phyloP scores from a whole-genome alignment of 2,797 vertebrate genomes.

The Lepidocolaptes lacrymiger region DNA sequence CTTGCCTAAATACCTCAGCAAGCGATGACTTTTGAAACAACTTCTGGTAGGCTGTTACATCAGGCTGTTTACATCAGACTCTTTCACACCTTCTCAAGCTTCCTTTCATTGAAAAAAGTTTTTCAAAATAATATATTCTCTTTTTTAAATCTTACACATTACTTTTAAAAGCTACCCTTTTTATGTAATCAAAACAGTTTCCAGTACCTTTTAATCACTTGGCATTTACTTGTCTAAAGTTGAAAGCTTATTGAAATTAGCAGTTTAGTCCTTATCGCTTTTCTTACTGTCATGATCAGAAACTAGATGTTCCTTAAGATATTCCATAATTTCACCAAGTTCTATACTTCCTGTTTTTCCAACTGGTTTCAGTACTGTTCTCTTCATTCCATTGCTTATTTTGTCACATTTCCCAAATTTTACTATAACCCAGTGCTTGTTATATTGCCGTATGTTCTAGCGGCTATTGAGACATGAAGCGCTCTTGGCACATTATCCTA shows the following conservation, averaged over 20 bases:
- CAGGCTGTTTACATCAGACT: neutral
- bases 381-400: slow-evolving; percentile 3
- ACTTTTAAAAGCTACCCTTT: neutral
- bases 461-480: neutral
- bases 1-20: neutral
- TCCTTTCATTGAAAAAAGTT: neutral
- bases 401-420: slow-evolving; percentile 44
- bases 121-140: neutral
- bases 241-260: neutral
- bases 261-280: neutral
- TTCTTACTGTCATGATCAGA: neutral
- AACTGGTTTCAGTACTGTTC: neutral
- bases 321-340: neutral
- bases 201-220: neutral
- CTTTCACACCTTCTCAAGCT: neutral
- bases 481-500: neutral
- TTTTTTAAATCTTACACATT: neutral
- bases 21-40: neutral
- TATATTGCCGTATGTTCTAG: neutral
- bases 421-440: neutral
- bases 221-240: neutral
- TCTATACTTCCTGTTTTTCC: slow-evolving; percentile 23
- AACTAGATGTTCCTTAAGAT: slow-evolving; percentile 13
- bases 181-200: neutral
- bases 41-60: neutral